A percentile compares a stretch with the other conserved stretches of the same genome.
These are phyloP conservation scores for Pantala flavescens DNA, from an alignment of 1,140 invertebrate species.

Conservation along the genomic window DNA sequence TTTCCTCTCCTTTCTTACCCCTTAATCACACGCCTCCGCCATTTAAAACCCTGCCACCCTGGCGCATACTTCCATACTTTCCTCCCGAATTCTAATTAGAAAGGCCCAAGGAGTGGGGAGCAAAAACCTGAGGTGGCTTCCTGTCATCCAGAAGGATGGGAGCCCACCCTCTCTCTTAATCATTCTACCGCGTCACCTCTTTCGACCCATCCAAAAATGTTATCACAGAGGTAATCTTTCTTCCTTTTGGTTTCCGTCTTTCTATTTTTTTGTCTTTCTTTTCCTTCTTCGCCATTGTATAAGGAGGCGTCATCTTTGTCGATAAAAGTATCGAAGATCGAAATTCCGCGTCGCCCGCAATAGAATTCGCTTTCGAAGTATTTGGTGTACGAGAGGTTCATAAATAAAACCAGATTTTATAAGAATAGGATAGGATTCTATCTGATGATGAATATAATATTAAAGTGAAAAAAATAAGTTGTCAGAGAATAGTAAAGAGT, in stretches of 20 bases:
- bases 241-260: not conserved
- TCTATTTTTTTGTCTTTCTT: not conserved
- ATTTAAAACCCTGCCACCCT: not conserved
- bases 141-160: conserved; percentile 7
- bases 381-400: too few species aligned
- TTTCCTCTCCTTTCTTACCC: not conserved
- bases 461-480: too few species aligned
- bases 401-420: too few species aligned
- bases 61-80: not conserved
- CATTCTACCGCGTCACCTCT: not conserved
- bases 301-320: too few species aligned
- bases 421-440: too few species aligned
- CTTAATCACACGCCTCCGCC: not conserved
- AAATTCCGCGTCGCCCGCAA: too few species aligned
- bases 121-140: conserved; percentile 8
- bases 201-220: not conserved
- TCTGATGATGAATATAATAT: too few species aligned
- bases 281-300: too few species aligned
- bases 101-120: not conserved
- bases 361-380: too few species aligned
- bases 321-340: too few species aligned
- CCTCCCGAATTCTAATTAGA: not conserved
- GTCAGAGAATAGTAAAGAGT: too few species aligned
- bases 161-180: not conserved
- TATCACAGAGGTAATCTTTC: not conserved